phyloP scores from a whole-genome alignment of 1,140 invertebrate genomes.

The Augochlora pura region DNA sequence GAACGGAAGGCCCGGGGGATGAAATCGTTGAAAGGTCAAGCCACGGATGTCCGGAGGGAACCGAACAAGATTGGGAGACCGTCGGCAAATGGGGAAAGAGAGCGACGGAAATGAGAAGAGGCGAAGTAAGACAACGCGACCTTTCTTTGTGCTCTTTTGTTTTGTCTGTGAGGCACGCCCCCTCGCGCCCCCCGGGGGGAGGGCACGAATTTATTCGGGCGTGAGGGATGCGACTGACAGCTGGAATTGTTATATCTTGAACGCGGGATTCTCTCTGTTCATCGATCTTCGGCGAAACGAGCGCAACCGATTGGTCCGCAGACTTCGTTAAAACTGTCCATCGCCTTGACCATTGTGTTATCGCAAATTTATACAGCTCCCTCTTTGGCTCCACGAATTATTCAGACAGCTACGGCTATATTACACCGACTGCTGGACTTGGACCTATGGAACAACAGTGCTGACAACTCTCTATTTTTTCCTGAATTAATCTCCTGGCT shows the following conservation, averaged over 20 bases:
- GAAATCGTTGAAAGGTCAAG: constrained; percentile 35
- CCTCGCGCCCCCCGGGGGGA: background rate
- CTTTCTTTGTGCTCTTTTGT: constrained; percentile 19
- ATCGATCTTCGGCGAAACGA: constrained; percentile 49
- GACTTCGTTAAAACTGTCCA: constrained; percentile 43
- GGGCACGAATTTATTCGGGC: constrained; percentile 42
- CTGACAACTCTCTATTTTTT: too few species aligned
- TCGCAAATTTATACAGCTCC: too few species aligned
- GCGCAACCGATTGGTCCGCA: constrained; percentile 26
- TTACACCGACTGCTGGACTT: too few species aligned
- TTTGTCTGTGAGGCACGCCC: constrained; percentile 13
- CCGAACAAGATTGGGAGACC: constrained; percentile 1
- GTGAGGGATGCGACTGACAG: constrained; percentile 58
- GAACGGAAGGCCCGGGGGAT: background rate
- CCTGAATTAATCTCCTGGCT: too few species aligned
- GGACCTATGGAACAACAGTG: too few species aligned
- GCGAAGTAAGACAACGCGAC: background rate
- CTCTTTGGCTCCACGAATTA: too few species aligned
- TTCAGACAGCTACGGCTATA: too few species aligned
- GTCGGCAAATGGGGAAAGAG: background rate
- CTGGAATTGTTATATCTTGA: constrained; percentile 54
- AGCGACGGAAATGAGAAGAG: background rate
- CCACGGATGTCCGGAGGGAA: constrained; percentile 12
- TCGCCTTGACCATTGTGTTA: too few species aligned
- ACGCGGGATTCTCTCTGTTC: constrained; percentile 31